phyloP scores from a whole-genome alignment of 2,888 invertebrate genomes.

The Drosophila testacea region DNA sequence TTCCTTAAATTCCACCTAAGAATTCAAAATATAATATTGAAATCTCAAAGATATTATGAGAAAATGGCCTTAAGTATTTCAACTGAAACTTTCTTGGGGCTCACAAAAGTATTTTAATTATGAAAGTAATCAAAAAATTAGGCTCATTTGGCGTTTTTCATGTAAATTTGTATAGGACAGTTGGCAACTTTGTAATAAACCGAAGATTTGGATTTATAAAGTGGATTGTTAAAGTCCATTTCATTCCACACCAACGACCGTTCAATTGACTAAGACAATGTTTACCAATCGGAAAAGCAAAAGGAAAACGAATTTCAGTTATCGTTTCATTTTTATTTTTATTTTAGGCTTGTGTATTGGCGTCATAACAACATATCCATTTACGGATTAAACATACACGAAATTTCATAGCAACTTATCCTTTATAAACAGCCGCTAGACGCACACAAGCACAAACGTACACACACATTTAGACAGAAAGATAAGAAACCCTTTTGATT shows the following conservation, averaged over 20 bases:
- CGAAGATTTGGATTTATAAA: conserved; percentile 16
- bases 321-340: conserved; percentile 22
- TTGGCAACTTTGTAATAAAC: conserved; percentile 1
- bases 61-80: not conserved
- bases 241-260: conserved; percentile 29
- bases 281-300: conserved; percentile 33
- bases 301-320: conserved; percentile 30
- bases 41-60: not conserved
- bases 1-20: not conserved
- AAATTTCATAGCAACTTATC: conserved; percentile 72
- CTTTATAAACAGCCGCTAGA: conserved; percentile 76
- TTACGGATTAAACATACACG: conserved; percentile 74
- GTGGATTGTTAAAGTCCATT: conserved; percentile 28
- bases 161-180: conserved; percentile 38
- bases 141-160: conserved; percentile 14
- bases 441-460: conserved; percentile 29
- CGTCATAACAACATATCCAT: conserved; percentile 74
- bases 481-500: conserved; percentile 56
- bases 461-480: not conserved
- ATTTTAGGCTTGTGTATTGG: conserved; percentile 33
- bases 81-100: not conserved
- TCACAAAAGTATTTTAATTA: conserved; percentile 30
- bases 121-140: conserved; percentile 20
- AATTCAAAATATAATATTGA: not conserved
- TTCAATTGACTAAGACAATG: conserved; percentile 43